phyloP scores from a whole-genome alignment of 1,140 invertebrate species.

The Listronotus oregonensis region DNA sequence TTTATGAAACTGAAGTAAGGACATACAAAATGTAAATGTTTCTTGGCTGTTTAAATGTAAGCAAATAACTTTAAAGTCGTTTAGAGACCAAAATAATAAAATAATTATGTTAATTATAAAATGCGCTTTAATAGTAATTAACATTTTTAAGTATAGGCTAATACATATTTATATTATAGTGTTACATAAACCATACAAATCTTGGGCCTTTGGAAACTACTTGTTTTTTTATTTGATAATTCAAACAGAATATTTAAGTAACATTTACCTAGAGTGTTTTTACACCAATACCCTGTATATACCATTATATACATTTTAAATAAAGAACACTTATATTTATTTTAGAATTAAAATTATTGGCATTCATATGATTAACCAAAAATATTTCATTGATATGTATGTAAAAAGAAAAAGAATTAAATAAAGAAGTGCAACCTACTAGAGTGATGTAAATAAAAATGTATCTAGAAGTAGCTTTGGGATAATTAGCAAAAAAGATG shows the following conservation, averaged over 20 bases:
- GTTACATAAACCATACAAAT: slow-evolving; percentile 13
- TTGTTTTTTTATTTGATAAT: slow-evolving; percentile 18
- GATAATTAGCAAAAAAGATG: too few relatives aligned
- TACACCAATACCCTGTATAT: slow-evolving; percentile 39
- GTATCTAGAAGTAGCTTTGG: too few relatives aligned
- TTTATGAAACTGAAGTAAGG: too few relatives aligned
- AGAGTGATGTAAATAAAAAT: background rate
- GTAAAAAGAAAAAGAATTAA: background rate
- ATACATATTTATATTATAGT: slow-evolving; percentile 12
- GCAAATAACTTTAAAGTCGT: too few relatives aligned
- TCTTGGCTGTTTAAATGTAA: too few relatives aligned
- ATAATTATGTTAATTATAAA: background rate
- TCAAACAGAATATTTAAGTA: slow-evolving; percentile 10
- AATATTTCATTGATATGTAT: slow-evolving; percentile 19
- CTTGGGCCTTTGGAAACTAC: slow-evolving; percentile 40
- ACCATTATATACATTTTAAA: slow-evolving; percentile 41
- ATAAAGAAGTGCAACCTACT: background rate
- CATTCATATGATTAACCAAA: slow-evolving; percentile 3
- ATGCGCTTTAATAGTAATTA: background rate
- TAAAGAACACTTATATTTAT: slow-evolving; percentile 19
- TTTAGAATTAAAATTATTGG: slow-evolving; percentile 21
- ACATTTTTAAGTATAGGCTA: background rate
- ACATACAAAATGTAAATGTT: too few relatives aligned
- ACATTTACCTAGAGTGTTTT: slow-evolving; percentile 15
- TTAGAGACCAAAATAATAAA: too few relatives aligned